Evolutionary conservation across 1,140 invertebrate species (phyloP).

Genomic region (Cyphomyrmex costatus): DNA sequence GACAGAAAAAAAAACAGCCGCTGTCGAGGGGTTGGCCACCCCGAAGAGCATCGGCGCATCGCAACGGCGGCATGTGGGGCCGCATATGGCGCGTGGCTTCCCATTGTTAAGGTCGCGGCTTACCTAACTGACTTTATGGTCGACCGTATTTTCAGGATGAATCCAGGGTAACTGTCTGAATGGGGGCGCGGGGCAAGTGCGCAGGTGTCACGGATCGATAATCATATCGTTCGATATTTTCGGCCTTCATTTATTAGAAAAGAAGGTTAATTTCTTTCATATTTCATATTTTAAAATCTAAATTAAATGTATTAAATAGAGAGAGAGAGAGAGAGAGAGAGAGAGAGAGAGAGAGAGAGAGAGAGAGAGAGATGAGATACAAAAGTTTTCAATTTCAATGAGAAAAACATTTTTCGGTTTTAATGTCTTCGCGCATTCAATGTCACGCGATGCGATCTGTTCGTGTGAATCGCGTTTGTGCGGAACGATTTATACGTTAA

Average conservation of each 20-base stretch:
- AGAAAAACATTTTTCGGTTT: not conserved
- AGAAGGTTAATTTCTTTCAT: not conserved
- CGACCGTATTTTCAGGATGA: conserved; percentile 72
- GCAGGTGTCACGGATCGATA: conserved; percentile 70
- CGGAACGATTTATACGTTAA: conserved; percentile 6
- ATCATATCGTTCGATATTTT: conserved; percentile 57
- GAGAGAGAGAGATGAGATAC: too few species aligned
- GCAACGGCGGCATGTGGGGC: conserved; percentile 79
- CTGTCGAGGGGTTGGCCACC: conserved; percentile 45
- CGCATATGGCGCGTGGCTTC: conserved; percentile 83
- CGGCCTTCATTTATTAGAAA: conserved; percentile 37
- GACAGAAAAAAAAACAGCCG: conserved; percentile 34
- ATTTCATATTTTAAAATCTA: not conserved
- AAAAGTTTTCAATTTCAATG: not conserved
- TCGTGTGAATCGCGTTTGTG: not conserved
- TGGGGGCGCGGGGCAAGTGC: conserved; percentile 56
- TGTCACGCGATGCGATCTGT: not conserved
- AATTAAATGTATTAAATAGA: not conserved
- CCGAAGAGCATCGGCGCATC: conserved; percentile 62
- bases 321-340: too few species aligned
- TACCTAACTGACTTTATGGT: conserved; percentile 82
- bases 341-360: too few species aligned
- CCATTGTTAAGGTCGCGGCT: conserved; percentile 81
- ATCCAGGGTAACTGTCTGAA: conserved; percentile 40
- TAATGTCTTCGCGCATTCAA: not conserved